Evolutionary conservation across 2,113 vertebrate genomes (phyloP).

Genomic region (Pogona vitticeps): DNA sequence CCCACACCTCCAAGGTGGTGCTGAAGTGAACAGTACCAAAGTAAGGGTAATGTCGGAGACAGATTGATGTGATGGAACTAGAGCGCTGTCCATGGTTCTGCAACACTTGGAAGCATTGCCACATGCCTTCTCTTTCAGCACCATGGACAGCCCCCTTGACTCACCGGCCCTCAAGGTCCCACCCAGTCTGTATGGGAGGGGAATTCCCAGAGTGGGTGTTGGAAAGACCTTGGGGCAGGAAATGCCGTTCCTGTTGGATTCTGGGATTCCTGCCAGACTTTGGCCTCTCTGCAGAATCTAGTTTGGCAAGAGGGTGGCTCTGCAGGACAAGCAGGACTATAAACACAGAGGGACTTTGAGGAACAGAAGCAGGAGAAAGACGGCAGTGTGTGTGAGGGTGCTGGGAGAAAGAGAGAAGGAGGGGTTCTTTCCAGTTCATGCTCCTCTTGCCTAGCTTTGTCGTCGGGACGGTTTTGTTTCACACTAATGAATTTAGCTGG

Average conservation of each 20-base stretch:
- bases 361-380: background rate
- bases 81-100: background rate
- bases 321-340: slow-evolving; percentile 10
- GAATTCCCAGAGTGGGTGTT: background rate
- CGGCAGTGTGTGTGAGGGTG: background rate
- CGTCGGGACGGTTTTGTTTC: background rate
- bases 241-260: background rate
- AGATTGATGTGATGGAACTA: background rate
- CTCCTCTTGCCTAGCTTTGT: background rate
- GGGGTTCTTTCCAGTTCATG: background rate
- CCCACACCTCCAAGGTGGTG: background rate
- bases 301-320: slow-evolving; percentile 26
- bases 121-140: background rate
- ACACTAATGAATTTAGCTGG: slow-evolving; percentile 20
- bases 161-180: background rate
- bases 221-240: background rate
- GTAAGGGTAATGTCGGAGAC: background rate
- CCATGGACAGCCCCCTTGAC: background rate
- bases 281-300: slow-evolving; percentile 8
- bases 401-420: background rate
- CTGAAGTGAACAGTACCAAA: background rate
- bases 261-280: slow-evolving; percentile 19
- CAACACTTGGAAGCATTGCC: fast-evolving
- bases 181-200: background rate
- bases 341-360: background rate